These are phyloP conservation scores for Gymnogyps californianus DNA, from an alignment of 2,113 vertebrate species.

Conservation along the genomic window DNA sequence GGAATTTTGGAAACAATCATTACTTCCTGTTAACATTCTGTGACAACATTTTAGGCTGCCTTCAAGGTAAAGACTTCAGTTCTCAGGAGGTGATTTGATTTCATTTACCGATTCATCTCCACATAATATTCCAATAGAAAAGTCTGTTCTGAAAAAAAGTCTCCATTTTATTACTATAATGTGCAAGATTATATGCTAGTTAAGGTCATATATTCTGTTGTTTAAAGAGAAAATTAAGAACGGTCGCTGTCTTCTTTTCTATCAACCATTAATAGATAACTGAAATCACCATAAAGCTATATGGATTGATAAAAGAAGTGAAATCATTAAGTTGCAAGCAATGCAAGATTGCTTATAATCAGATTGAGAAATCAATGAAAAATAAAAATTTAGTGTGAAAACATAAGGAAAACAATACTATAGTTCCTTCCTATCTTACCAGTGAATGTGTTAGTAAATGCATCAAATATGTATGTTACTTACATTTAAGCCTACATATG, in stretches of 20 bases:
- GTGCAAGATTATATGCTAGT: neutral
- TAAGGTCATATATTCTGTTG: neutral
- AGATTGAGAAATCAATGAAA: neutral
- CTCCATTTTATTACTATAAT: neutral
- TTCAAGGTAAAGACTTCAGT: neutral
- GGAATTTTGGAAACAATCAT: conserved; percentile 33
- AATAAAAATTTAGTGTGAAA: neutral
- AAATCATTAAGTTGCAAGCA: neutral
- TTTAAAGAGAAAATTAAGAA: neutral
- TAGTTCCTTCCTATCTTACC: neutral
- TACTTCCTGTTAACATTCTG: conserved; percentile 16
- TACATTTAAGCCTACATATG: neutral
- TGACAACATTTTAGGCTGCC: neutral
- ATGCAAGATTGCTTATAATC: neutral
- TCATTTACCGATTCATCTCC: neutral
- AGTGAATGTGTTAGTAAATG: neutral
- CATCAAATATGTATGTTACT: neutral
- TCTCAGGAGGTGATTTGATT: neutral
- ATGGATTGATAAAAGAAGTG: neutral
- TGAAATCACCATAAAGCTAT: neutral
- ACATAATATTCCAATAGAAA: neutral
- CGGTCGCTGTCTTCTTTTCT: neutral
- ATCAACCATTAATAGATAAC: neutral
- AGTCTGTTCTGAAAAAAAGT: neutral
- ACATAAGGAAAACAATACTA: neutral